Base-by-base conservation (phyloP, 2,888 invertebrate species). In the Aplocera efformata region DNA sequence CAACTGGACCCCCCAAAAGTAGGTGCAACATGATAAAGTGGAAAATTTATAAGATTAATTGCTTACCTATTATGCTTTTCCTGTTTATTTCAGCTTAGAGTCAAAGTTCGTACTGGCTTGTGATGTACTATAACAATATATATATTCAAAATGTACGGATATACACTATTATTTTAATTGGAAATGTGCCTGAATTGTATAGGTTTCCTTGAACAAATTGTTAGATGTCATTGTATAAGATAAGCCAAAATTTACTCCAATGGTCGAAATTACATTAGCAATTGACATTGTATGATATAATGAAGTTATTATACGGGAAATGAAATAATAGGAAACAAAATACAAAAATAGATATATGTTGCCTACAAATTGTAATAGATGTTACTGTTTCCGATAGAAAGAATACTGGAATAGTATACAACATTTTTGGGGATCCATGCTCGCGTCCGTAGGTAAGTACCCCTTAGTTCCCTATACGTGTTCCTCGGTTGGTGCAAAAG, bases 81-180 rank as follows among this genome's bases (percentile, higher is more conserved):
- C n/a, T 5, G 6, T 1, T 22, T 5, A 22, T 22, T 7, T 22
- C n/a, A 22, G 6, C 21, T 20, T 29, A 11, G 2, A 9, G 6
- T n/a, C 22, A 24, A 25, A n/a, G 24, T 33, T 33, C 20, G 25
- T 29, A 37, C 29, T 6, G 10, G 11, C 13, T 7, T 1, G 10
- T 30, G 23, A 9, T 10, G 20, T 7, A 6, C 7, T 3, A 24
- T 17, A 2, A 5, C 38, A 27, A 45, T 32, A 42, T 54, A 34
- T 69, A 70, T 68, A 67, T 53, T 21, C 40, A 32, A 49, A 28
- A 31, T 13, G 22, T 26, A 46, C 70, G 75, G 75, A 74, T 64
- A 56, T 53, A 20, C 41, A 50, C 59, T 58, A 71, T 74, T 67
- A 69, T 57, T 49, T 25, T 66, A 62, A 66, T 65, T 50, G 40